Evolutionary conservation across 2,113 vertebrate genomes (phyloP).

Genomic region (Ascaphus truei): DNA sequence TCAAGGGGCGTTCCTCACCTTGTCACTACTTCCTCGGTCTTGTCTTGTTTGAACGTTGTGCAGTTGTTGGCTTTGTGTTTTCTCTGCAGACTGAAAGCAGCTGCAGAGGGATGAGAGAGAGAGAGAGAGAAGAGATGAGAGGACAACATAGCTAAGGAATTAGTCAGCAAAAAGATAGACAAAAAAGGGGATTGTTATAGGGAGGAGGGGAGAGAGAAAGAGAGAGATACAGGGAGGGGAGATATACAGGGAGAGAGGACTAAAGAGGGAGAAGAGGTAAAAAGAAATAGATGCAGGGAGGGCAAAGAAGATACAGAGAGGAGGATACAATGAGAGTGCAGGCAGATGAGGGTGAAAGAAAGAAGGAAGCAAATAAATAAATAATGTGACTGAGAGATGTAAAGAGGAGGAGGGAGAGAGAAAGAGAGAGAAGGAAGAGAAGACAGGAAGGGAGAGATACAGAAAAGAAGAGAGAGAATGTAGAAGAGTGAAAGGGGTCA

Average conservation of each 20-base stretch:
- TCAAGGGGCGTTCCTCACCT: too few species aligned
- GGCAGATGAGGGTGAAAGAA: not conserved
- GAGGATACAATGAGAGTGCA: not conserved
- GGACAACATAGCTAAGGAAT: conserved; percentile 8
- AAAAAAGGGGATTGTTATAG: too few species aligned
- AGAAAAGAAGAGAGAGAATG: not conserved
- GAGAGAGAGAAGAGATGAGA: not conserved
- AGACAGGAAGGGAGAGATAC: not conserved
- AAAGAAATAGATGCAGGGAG: too few species aligned
- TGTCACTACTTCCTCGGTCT: conserved; percentile 2
- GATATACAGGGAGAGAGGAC: too few species aligned
- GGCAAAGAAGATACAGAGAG: not conserved
- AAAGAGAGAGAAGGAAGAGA: not conserved
- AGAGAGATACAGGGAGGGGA: not conserved
- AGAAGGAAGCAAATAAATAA: conserved; percentile 7
- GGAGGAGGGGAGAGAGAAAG: not conserved
- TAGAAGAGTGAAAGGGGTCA: not conserved
- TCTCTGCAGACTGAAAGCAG: not conserved
- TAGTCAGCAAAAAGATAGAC: conserved; percentile 14
- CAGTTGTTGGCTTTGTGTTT: not conserved
- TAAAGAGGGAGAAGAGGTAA: not conserved
- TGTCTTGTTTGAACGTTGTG: not conserved
- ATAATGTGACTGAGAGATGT: too few species aligned
- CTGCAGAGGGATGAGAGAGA: not conserved
- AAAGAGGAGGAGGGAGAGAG: not conserved